Base-by-base conservation (phyloP, 2,797 vertebrate species). In the Alcedo atthis region DNA sequence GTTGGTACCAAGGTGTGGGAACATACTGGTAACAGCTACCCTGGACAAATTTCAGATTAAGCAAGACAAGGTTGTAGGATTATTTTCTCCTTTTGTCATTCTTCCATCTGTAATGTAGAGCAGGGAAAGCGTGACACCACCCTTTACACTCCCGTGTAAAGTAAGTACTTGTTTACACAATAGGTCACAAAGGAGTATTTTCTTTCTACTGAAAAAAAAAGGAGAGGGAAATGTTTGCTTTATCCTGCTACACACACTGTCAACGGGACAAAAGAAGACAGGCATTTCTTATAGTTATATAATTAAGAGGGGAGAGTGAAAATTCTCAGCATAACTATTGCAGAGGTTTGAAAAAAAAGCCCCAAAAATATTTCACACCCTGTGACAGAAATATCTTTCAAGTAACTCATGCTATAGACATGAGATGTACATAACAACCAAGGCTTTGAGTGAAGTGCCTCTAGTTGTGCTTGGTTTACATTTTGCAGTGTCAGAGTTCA, bases 81-180 rank as follows among this genome's bases (percentile, higher is more conserved):
- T 89, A 73, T 70, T 84, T 92, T 83, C 51, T 83, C 42, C 75
- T 68, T 86, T 77, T 90, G 88, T 84, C 77, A 42, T 75, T 85
- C 78, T 87, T 81, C n/a, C 54, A 22, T 20, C 79, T 46, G 28
- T 75, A 92, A 85, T n/a, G 64, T 30, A 59, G 49, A 28, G 43
- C 19, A 59, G 17, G 46, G 33, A 77, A 84, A 70, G 86, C 18
- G 4, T 57, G 63, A 70, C 53, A 87, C 43, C 53, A 93, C 64
- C 54, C 33, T 67, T 63, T 53, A 18, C 51, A 53, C 28, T 53
- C 51, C 33, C 17, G 32, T 59, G 45, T 75, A 46, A 81, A 84
- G 35, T n/a, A 89, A 88, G 57, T n/a, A 37, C 33, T 82, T 77
- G 46, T 91, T 93, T 80, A 78, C 62, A 45, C 54, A 82, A 21